Base-by-base conservation (phyloP, 1,140 invertebrate species). In the Hycleus cichorii region DNA sequence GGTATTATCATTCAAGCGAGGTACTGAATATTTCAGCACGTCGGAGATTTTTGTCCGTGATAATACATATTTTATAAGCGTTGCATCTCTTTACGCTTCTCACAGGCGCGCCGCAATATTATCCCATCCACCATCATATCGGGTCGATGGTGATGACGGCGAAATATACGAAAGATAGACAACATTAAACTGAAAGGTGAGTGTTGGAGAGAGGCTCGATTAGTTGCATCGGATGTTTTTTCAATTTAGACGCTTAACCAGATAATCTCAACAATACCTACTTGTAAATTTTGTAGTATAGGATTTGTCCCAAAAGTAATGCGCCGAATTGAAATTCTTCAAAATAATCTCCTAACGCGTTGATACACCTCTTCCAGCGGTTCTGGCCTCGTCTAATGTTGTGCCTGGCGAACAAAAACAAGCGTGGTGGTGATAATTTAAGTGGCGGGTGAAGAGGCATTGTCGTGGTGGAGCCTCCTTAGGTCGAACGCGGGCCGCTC, bases 21-120 rank as follows among this genome's bases (percentile, higher is more conserved):
- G 49, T 57, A 39, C 56, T 71, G 69, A 71, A 71, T 71, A 69
- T 71, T 71, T 71, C 66, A 71, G 58, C 63, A 57, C 58, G 63
- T 57, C 63, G 63, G 64, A 71, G 69, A 71, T 71, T 69, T 69
- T 68, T 68, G 66, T 71, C 58, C 67, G 66, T 69, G 69, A 71
- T 71, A 68, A 64, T 68, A 67, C 69, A 71, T 71, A 71, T 71
- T 71, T 71, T 71, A 71, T 68, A 64, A 66, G 64, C 60, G 59
- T 65, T 64, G 60, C 64, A 68, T 68, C 64, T 62, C 45, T 63
- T 57, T 53, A 60, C 43, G 48, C 53, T 40, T 47, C 39, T 47
- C 42, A 11, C 6, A 10, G 4, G 43, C 55, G 50, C 55, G 49
- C 59, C 55, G 49, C 59, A 50, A 49, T 49, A 56, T 56, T 60